Evolutionary conservation across 2,888 invertebrate species (phyloP), one percentile per base, ranked within the genome.

Genomic region (Prosopocoilus inquinatus): DNA sequence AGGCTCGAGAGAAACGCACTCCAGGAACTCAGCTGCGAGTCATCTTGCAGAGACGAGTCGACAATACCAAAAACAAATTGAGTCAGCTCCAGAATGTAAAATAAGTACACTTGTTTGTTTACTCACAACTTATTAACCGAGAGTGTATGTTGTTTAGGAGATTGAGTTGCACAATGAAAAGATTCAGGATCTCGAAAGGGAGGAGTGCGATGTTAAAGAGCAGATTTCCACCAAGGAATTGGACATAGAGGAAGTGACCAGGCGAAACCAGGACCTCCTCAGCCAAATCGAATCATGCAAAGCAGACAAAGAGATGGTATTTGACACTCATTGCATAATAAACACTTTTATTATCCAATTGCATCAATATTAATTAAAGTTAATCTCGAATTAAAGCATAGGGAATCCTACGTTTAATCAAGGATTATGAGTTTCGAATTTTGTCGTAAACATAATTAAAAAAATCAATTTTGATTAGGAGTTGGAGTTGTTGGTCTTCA

Each of bases 401-500:
- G n/a, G n/a, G n/a, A n/a, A n/a, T n/a, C n/a, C n/a, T n/a, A n/a
- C n/a, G n/a, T n/a, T n/a, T n/a, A n/a, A n/a, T n/a, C n/a, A n/a
- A n/a, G n/a, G n/a, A n/a, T n/a, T 8, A 11, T 46, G 9, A 9
- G 28, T 9, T 32, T 32, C 8, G 7, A 32, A 46, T 20, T 8
- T 32, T 32, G 15, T 8, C 28, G 8, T 8, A 32, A 32, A 7
- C 15, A 46, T 46, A 46, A 38, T 16, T 47, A n/a, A n/a, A n/a
- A n/a, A n/a, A n/a, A n/a, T 7, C 13, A 52, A 60, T 47, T 55
- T 32, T 59, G 65, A 50, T 53, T 66, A 83, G 82, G 83, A 83
- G 64, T 75, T 84, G 56, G 82, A 84, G 68, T 70, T 80, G 53
- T 67, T 91, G 13, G 82, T 90, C 1, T 82, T 87, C 46, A 83